These are phyloP conservation scores for Polypterus bichir DNA, from an alignment of 2,113 vertebrate genomes.

Conservation along the genomic window DNA sequence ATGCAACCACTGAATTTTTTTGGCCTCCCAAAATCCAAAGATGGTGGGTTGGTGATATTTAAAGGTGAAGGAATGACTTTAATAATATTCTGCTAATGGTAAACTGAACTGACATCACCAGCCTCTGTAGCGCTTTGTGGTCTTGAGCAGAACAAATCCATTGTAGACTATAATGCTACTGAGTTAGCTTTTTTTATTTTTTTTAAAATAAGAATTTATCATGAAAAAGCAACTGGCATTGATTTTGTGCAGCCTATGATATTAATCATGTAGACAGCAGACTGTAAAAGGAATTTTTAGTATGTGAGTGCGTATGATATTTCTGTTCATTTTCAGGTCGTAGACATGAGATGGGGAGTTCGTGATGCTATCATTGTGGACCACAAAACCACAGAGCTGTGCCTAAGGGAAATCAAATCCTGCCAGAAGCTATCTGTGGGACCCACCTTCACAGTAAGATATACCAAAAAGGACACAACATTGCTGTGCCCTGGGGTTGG, in stretches of 20 bases:
- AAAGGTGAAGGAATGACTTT: too few relatives aligned
- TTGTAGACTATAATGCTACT: not conserved
- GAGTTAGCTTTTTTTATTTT: not conserved
- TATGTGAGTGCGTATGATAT: not conserved
- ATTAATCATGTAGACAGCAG: too few relatives aligned
- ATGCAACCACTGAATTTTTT: too few relatives aligned
- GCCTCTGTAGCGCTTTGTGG: too few relatives aligned
- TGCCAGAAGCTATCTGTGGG: slow-evolving; percentile 48
- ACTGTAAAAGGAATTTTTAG: too few relatives aligned
- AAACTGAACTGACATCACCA: too few relatives aligned
- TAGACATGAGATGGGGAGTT: slow-evolving; percentile 63
- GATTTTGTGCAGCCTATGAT: too few relatives aligned
- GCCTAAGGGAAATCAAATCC: slow-evolving; percentile 49
- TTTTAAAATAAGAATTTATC: not conserved
- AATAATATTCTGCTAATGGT: too few relatives aligned
- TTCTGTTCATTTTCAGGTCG: slow-evolving; percentile 35
- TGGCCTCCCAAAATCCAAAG: too few relatives aligned
- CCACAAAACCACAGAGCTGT: slow-evolving; percentile 45
- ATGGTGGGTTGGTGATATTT: too few relatives aligned
- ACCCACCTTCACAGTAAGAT: slow-evolving; percentile 56
- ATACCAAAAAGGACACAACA: not conserved
- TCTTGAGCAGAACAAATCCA: too few relatives aligned
- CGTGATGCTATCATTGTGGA: slow-evolving; percentile 27
- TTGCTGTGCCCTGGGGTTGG: not conserved
- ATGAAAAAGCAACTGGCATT: too few relatives aligned